Evolutionary conservation across 2,113 vertebrate species (phyloP).

Genomic region (Toxostoma redivivum): DNA sequence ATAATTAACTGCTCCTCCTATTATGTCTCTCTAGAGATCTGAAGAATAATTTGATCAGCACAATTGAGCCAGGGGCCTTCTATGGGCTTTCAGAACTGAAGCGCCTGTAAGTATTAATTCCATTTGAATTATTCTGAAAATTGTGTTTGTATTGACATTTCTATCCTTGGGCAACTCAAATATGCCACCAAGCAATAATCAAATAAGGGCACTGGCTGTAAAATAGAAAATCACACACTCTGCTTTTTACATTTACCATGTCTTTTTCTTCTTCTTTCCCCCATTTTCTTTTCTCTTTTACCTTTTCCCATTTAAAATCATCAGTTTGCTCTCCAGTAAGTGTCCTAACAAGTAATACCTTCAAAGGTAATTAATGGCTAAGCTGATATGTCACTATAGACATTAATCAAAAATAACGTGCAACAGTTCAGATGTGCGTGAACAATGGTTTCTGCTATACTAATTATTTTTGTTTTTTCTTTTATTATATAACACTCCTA

Average conservation of each 20-base stretch:
- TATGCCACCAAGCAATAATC: conserved; percentile 32
- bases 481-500: not conserved
- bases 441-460: not conserved
- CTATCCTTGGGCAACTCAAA: conserved; percentile 10
- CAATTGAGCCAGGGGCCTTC: conserved; percentile 82
- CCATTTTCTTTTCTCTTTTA: not conserved
- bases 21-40: conserved; percentile 78
- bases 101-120: conserved; percentile 82
- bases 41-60: conserved; percentile 87
- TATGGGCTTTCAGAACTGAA: conserved; percentile 80
- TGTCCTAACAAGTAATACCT: not conserved
- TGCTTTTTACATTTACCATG: not conserved
- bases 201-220: not conserved
- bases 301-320: not conserved
- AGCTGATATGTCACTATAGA: not conserved
- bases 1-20: conserved; percentile 36
- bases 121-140: conserved; percentile 40
- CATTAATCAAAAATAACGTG: not conserved
- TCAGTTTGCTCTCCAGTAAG: not conserved
- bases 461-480: not conserved
- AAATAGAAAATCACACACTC: not conserved
- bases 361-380: not conserved
- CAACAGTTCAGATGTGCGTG: not conserved
- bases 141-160: conserved; percentile 22
- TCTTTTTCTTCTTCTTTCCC: not conserved